phyloP scores from a whole-genome alignment of 1,140 invertebrate genomes.

The Ceratitis capitata region DNA sequence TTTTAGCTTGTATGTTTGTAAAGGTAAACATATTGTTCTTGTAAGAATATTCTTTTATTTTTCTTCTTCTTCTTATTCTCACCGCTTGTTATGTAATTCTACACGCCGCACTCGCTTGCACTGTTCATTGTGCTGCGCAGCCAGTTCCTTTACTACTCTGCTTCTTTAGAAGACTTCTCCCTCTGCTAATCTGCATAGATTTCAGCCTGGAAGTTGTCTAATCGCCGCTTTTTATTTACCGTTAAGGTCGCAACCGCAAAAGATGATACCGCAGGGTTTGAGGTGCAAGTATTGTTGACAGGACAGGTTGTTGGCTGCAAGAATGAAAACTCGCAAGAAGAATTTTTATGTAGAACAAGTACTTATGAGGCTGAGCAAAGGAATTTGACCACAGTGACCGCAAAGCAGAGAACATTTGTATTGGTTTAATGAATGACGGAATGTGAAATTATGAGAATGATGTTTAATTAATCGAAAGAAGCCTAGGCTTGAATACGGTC shows the following conservation, averaged over 20 bases:
- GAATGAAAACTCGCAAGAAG: background rate
- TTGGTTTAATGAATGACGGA: background rate
- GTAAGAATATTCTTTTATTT: background rate
- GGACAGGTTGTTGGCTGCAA: conserved; percentile 37
- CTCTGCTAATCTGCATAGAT: background rate
- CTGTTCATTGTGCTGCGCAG: background rate
- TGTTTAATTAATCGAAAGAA: too few species aligned
- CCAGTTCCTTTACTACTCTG: background rate
- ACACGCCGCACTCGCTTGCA: background rate
- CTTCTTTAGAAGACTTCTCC: background rate
- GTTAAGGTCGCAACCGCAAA: conserved; percentile 42
- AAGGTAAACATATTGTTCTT: too few species aligned
- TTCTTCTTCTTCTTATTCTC: background rate
- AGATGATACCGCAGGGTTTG: conserved; percentile 33
- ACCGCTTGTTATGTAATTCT: background rate
- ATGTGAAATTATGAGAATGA: too few species aligned
- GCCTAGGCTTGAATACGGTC: too few species aligned
- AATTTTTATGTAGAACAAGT: background rate
- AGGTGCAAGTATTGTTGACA: conserved; percentile 41
- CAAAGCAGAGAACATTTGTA: background rate
- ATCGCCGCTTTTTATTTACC: conserved; percentile 22
- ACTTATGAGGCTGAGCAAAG: background rate
- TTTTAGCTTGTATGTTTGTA: background rate
- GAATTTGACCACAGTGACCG: background rate
- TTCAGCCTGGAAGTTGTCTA: conserved; percentile 29